Percentiles rank a stretch among this genome's conserved stretches.
phyloP scores from a whole-genome alignment of 2,113 vertebrate species.

The Rutilus rutilus region DNA sequence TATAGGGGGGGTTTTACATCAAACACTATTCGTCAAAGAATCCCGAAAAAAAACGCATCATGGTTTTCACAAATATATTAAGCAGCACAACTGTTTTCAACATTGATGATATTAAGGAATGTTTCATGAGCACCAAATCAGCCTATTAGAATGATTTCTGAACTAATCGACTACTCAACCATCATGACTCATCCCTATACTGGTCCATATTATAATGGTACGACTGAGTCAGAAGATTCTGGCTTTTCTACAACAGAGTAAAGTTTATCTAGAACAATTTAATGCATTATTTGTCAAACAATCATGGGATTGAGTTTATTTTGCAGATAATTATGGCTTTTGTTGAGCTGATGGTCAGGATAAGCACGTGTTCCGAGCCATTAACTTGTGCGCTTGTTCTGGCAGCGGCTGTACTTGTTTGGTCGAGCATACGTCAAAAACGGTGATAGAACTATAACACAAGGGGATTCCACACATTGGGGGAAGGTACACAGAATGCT shows the following conservation, averaged over 20 bases:
- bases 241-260: constrained; percentile 55
- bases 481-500: neutral
- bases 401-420: constrained; percentile 55
- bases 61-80: neutral
- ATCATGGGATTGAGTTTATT: constrained; percentile 74
- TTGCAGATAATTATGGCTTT: constrained; percentile 75
- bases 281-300: constrained; percentile 75
- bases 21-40: neutral
- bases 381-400: constrained; percentile 72
- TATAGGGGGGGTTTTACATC: neutral
- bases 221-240: neutral
- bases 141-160: neutral
- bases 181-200: neutral
- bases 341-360: constrained; percentile 73
- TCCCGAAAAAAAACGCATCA: neutral
- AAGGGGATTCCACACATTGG: neutral
- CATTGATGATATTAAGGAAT: neutral
- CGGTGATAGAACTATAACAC: neutral
- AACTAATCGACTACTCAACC: too few relatives aligned
- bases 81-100: too few relatives aligned
- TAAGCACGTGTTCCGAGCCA: constrained; percentile 73
- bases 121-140: neutral
- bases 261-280: constrained; percentile 71
- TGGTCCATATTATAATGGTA: neutral
- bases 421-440: constrained; percentile 45